Base-by-base conservation (phyloP, 2,797 vertebrate species). In the Aeoliscus strigatus region DNA sequence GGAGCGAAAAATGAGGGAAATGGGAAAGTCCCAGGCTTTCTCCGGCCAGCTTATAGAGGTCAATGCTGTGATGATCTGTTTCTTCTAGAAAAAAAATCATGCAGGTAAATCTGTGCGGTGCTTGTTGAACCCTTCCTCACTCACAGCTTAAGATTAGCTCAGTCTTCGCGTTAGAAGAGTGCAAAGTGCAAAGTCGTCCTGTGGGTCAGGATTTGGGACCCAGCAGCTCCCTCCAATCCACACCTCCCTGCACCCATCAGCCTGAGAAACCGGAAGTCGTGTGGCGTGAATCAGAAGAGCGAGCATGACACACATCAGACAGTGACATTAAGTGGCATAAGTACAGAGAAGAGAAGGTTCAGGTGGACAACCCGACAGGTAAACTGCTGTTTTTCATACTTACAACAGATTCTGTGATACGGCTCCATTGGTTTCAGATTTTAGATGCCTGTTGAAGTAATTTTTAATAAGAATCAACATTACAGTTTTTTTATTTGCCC, bases 201-300 rank as follows among this genome's bases (percentile, higher is more conserved):
- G 30, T 32, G 37, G 60, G 63, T 70, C 69, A 77, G 55, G 15
- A 28, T 29, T 26, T 27, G 12, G 28, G 23, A 50, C 49, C 28
- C 43, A 35, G 53, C 63, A 38, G 46, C 49, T 66, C 55, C 69
- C 61, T 66, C 66, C 49, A 40, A 37, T 53, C 52, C 52, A 48
- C 53, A 41, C 70, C 66, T 72, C 70, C 67, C 60, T 33, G 5
- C 51, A 60, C 60, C 43, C 64, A 59, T 49, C 48, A 41, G 44
- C 39, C 40, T 2, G 34, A 61, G 51, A 73, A 71, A 70, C 64
- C 66, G 66, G 68, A 82, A 75, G 73, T 73, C 51, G 38, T 56
- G 64, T 52, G 69, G 35, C 37, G 9, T 40, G 66, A 66, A 62
- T 77, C 55, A 65, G 63, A 27, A 49, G 57, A 8, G 24, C 6